phyloP scores from a whole-genome alignment of 2,888 invertebrate species.

The Abscondita cerata region DNA sequence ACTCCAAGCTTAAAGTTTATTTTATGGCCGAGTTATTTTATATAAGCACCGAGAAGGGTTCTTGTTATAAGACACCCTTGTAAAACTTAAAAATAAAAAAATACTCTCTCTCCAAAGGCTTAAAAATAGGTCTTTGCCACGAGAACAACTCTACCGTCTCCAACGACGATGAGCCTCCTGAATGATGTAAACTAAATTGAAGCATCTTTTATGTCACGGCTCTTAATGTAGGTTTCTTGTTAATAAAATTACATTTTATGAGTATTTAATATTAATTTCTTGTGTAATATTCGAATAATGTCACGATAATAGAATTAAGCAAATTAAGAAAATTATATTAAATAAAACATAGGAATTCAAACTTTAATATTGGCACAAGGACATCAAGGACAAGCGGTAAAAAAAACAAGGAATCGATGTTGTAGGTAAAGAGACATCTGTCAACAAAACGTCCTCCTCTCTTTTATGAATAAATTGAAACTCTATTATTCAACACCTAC shows the following conservation, averaged over 20 bases:
- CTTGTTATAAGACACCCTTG: conserved; percentile 8
- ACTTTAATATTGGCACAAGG: too few species aligned
- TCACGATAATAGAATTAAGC: background rate
- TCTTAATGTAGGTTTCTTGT: background rate
- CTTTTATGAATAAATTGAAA: too few species aligned
- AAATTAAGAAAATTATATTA: too few species aligned
- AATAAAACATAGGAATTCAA: too few species aligned
- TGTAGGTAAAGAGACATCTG: too few species aligned
- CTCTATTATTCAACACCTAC: too few species aligned
- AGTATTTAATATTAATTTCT: too few species aligned
- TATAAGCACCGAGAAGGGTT: conserved; percentile 4
- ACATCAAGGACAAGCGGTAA: too few species aligned
- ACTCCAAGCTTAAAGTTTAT: conserved; percentile 3
- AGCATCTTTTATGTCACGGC: background rate
- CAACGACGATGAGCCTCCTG: background rate
- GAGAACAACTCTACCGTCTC: background rate
- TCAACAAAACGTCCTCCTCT: too few species aligned
- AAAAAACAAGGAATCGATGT: too few species aligned
- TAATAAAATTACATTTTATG: background rate
- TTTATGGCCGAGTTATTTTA: conserved; percentile 12
- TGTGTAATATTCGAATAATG: too few species aligned
- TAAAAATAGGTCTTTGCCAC: conserved; percentile 1
- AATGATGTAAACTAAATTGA: conserved; percentile 9
- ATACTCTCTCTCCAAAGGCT: background rate
- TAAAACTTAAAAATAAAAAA: conserved; percentile 2